phyloP scores from a whole-genome alignment of 2,888 invertebrate genomes.

The Dromius quadrimaculatus region DNA sequence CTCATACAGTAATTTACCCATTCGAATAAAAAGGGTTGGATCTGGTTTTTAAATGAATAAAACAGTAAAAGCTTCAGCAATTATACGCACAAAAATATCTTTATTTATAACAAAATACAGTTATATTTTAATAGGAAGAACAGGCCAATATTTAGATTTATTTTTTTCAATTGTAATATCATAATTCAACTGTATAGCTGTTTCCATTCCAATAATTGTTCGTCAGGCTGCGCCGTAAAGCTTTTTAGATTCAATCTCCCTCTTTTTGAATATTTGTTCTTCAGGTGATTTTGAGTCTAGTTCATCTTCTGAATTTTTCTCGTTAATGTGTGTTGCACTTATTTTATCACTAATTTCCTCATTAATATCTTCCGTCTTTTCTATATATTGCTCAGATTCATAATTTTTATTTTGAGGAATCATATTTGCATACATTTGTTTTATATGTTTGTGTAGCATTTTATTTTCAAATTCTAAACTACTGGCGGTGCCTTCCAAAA shows the following conservation, averaged over 20 bases:
- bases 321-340: not conserved
- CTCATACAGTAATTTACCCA: no score
- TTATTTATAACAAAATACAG: not conserved
- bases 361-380: conserved; percentile 55
- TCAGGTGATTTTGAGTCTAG: conserved; percentile 59
- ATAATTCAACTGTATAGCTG: conserved; percentile 75
- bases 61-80: not conserved
- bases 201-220: conserved; percentile 80
- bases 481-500: conserved; percentile 73
- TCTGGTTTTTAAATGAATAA: no score
- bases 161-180: conserved; percentile 72
- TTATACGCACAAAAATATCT: not conserved
- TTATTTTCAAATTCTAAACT: conserved; percentile 72
- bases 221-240: conserved; percentile 77
- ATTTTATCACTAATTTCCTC: conserved; percentile 59
- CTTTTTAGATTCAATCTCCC: conserved; percentile 65
- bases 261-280: conserved; percentile 62
- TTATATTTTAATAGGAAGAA: conserved; percentile 73
- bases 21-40: no score
- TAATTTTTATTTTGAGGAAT: conserved; percentile 58
- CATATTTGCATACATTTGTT: conserved; percentile 60
- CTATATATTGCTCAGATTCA: conserved; percentile 53
- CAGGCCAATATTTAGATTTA: conserved; percentile 79
- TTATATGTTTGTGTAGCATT: conserved; percentile 69
- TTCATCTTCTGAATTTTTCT: conserved; percentile 57